Evolutionary conservation across 1,140 invertebrate genomes (phyloP), one percentile per base, ranked within the genome.

Genomic region (Scaptomyza pallida): DNA sequence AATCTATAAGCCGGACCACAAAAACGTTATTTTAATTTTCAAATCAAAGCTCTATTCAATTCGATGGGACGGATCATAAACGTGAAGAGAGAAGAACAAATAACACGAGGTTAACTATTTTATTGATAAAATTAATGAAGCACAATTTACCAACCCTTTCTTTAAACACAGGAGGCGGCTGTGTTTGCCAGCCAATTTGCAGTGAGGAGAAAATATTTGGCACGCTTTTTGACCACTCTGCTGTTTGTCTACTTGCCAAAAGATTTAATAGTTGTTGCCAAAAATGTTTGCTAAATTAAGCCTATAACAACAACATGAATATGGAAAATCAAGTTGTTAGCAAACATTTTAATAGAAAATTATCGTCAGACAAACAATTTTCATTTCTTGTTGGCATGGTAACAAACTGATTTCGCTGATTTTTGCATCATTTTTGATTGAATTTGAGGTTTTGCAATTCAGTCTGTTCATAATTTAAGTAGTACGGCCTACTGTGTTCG

Each of bases 241-340:
- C 63, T 15, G 26, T 0, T 16, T 5, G 19, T 16, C 37, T 21
- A 2, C 30, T n/a, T 43, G 45, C 10, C 43, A 64, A 61, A 72
- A 51, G 47, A 43, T 26, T 43, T 43, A 40, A 55, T 9, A 26
- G 52, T 23, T 37, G 51, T n/a, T 55, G 51, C 52, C 52, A 55
- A 43, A 26, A 55, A 45, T 48, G n/a, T 44, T 21, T 15, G 61
- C 68, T 54, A 33, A 76, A 47, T 51, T 69, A 74, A 74, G 57
- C 71, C 68, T 64, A 64, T 69, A 73, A 45, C 57, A 19, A n/a
- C 33, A 37, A 69, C 40, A 45, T 51, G 45, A 52, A 59, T 26
- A 47, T 43, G 30, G 40, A 44, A 12, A 17, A 51, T 61, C 16
- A 61, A 61, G 17, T 5, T 41, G 45, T 62, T 63, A 48, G 60